A percentile compares a stretch with the other conserved stretches of the same genome.
phyloP scores from a whole-genome alignment of 2,113 vertebrate species.

The Macroglossus sobrinus region DNA sequence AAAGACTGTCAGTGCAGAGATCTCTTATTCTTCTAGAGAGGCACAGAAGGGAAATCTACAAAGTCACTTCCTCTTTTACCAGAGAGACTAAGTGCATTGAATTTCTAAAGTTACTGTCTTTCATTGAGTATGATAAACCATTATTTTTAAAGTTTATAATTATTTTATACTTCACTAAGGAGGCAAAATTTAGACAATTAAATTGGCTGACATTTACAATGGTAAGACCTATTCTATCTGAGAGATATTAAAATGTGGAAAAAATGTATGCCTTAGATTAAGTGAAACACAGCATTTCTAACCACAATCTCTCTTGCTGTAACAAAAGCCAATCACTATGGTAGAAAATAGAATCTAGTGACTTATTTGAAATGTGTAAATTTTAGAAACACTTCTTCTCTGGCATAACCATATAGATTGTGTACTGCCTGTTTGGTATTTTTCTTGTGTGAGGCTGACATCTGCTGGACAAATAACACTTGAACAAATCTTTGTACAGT shows the following conservation, averaged over 20 bases:
- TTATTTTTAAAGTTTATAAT: not conserved
- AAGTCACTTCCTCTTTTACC: not conserved
- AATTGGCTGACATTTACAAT: not conserved
- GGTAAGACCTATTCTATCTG: not conserved
- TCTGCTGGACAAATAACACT: constrained; percentile 37
- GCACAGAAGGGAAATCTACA: not conserved
- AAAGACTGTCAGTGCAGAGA: not conserved
- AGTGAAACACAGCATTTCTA: not conserved
- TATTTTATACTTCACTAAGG: not conserved
- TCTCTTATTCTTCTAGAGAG: not conserved
- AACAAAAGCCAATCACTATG: not conserved
- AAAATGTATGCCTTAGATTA: not conserved
- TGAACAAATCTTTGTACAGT: not conserved
- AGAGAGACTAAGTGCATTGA: not conserved
- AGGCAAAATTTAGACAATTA: not conserved
- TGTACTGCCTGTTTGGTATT: not conserved
- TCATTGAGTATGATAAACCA: not conserved
- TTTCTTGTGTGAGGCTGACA: constrained; percentile 47
- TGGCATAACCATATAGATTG: not conserved
- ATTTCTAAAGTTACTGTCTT: not conserved
- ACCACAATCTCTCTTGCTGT: not conserved
- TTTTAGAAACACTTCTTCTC: not conserved
- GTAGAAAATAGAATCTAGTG: not conserved
- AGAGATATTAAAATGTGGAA: not conserved
- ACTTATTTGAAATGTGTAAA: not conserved